These are phyloP conservation scores for Engystomops pustulosus DNA, from an alignment of 2,113 vertebrate species.

Conservation along the genomic window DNA sequence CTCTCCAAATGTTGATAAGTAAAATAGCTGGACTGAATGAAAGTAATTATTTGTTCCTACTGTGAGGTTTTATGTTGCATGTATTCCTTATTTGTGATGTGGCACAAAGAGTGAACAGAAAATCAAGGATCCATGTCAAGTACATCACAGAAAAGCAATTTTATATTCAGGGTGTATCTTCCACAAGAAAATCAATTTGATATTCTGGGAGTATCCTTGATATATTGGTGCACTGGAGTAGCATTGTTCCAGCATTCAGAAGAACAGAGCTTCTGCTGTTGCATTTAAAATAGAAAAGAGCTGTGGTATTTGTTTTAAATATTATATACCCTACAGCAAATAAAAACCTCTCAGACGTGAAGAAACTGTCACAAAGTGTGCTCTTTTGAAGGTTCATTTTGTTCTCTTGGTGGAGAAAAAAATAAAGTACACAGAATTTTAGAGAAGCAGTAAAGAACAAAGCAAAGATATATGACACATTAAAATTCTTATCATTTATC, in stretches of 20 bases:
- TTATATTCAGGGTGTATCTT: not conserved
- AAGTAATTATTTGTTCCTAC: not conserved
- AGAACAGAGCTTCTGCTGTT: not conserved
- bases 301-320: not conserved
- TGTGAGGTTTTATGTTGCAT: not conserved
- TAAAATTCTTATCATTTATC: not conserved
- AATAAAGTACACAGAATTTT: not conserved
- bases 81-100: not conserved
- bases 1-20: too few species aligned
- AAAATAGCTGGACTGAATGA: not conserved
- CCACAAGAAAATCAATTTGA: not conserved
- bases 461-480: not conserved
- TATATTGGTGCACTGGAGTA: not conserved
- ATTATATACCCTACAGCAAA: not conserved
- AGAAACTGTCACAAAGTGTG: not conserved
- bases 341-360: not conserved
- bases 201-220: not conserved
- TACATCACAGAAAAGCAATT: not conserved
- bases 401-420: not conserved
- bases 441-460: not conserved
- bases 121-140: not conserved
- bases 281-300: not conserved
- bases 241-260: slow-evolving; percentile 4
- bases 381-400: not conserved
- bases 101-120: too few species aligned